A percentile compares a stretch with the other conserved stretches of the same genome.
phyloP scores from a whole-genome alignment of 2,888 invertebrate genomes.

The Parasteatoda lunata region DNA sequence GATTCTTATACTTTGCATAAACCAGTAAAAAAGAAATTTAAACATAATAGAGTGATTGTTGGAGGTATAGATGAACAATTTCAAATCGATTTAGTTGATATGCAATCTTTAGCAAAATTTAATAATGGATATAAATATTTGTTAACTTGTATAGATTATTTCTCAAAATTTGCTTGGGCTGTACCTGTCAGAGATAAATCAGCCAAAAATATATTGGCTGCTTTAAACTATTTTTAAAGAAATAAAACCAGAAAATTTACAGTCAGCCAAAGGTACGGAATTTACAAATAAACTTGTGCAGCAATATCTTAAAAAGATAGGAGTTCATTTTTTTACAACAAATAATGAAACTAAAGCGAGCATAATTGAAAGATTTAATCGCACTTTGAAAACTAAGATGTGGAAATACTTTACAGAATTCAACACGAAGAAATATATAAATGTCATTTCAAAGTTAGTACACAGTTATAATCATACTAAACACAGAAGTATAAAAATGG shows the following conservation, averaged over 20 bases:
- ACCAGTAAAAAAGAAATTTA: constrained; percentile 39
- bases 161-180: no score
- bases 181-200: no score
- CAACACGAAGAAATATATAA: constrained; percentile 20
- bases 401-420: constrained; percentile 29
- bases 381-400: constrained; percentile 71
- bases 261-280: no score
- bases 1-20: constrained; percentile 62
- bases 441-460: constrained; percentile 17
- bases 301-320: constrained; percentile 63
- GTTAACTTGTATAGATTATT: constrained; percentile 69
- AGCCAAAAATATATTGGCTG: no score
- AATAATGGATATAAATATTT: constrained; percentile 70
- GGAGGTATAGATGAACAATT: constrained; percentile 70
- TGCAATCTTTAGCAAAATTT: constrained; percentile 25
- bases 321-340: constrained; percentile 70
- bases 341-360: constrained; percentile 72
- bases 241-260: no score
- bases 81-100: constrained; percentile 70
- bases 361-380: constrained; percentile 72
- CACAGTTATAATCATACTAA: constrained; percentile 30
- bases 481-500: constrained; percentile 18
- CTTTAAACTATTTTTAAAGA: no score
- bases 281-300: no score
- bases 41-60: constrained; percentile 65